Base-by-base conservation (phyloP, 1,140 invertebrate species). In the Drosophila arawakana region DNA sequence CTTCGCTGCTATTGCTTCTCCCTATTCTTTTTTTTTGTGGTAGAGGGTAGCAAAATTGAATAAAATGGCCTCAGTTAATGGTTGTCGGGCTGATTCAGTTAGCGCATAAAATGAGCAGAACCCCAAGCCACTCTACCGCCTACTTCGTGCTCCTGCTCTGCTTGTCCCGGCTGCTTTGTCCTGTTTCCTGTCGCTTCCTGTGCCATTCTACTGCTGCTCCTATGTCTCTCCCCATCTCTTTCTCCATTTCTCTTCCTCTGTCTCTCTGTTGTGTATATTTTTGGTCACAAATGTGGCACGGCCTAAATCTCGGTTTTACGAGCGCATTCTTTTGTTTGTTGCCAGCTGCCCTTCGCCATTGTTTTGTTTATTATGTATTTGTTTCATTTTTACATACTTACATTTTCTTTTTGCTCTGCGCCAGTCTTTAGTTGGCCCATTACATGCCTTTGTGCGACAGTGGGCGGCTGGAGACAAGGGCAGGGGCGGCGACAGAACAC, bases 61-160 rank as follows among this genome's bases (percentile, higher is more conserved):
- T 88, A 89, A 88, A 88, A 88, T 88, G 84, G 84, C 80, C 84
- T 61, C 80, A 88, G 84, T 89, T 88, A 88, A 88, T 88, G 84
- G 84, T 80, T 88, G 84, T 89, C 85, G 84, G 84, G 85, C 84
- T 88, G 85, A 88, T 88, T 88, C 84, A 88, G 84, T 88, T 88
- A 88, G 83, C 83, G 83, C 84, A 88, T 88, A 88, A 88, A 88
- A 88, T 88, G 83, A 88, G 83, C 80, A 80, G 76, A 73, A 67
- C 34, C 75, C 41, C 54, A 34, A 57, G 44, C 50, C 60, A 54
- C 52, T 7, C 46, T 21, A 6, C 41, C 43, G 18, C 39, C 37
- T 46, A 8, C 37, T 37, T 37, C 35, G 8, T 30, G 10, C 18
- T 13, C 37, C 15, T 35, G 6, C 35, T 15, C 3, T 21, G 6